A percentile compares a stretch with the other conserved stretches of the same genome.
Conservation (phyloP, 2,888 invertebrate genomes). For the Ophonus ardosiacus region DNA sequence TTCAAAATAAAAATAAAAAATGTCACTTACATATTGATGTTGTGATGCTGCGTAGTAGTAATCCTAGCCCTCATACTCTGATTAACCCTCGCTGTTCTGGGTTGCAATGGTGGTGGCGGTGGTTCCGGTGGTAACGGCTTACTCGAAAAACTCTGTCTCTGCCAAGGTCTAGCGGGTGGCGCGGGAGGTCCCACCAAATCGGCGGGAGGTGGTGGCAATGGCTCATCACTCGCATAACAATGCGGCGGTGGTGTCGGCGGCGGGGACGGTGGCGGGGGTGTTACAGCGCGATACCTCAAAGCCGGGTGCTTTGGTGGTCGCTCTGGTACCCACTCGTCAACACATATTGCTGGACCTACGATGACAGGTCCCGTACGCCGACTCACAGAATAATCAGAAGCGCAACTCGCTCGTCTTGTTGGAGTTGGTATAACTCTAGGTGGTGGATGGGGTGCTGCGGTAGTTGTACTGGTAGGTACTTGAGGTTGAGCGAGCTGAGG, state of each 20-base stretch:
- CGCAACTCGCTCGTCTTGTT: slow-evolving; percentile 81
- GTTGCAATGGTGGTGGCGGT: slow-evolving; percentile 72
- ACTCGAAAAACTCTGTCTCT: neutral
- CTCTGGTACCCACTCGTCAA: slow-evolving; percentile 85
- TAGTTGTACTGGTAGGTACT: slow-evolving; percentile 47
- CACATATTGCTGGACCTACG: slow-evolving; percentile 80
- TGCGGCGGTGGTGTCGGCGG: slow-evolving; percentile 78
- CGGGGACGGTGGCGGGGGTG: slow-evolving; percentile 80
- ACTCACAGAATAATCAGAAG: slow-evolving; percentile 81
- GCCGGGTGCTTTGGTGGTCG: slow-evolving; percentile 88
- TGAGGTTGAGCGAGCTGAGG: slow-evolving; percentile 75
- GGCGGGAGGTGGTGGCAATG: slow-evolving; percentile 76
- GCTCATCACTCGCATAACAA: slow-evolving; percentile 78
- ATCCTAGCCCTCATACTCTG: slow-evolving; percentile 74
- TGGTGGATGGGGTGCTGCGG: slow-evolving; percentile 67
- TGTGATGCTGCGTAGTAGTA: slow-evolving; percentile 66
- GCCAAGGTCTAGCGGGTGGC: neutral
- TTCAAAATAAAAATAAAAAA: no score
- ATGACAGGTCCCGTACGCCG: slow-evolving; percentile 79
- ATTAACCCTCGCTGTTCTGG: slow-evolving; percentile 71
- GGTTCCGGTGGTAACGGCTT: slow-evolving; percentile 63
- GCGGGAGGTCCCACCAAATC: neutral
- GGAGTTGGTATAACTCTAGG: slow-evolving; percentile 70
- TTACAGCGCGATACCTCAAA: slow-evolving; percentile 74
- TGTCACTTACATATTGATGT: slow-evolving; percentile 38